Conservation (phyloP, 2,113 vertebrate genomes). For the Lathamus discolor region DNA sequence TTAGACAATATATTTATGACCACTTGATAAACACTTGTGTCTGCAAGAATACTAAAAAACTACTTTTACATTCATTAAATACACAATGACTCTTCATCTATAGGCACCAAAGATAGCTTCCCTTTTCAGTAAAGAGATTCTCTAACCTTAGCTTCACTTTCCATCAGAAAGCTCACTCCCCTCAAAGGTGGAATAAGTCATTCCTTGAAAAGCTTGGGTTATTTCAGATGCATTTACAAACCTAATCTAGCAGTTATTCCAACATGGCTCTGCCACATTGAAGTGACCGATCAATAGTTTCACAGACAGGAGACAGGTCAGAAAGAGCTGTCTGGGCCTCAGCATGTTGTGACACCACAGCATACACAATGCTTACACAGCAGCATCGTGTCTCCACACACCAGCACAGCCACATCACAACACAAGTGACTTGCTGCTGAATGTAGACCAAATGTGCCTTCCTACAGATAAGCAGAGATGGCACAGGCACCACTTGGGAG, state of each 20-base stretch:
- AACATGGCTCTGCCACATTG: background rate
- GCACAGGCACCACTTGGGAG: background rate
- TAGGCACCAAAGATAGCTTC: background rate
- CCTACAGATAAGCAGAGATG: accelerated
- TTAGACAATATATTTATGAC: background rate
- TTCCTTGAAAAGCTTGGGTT: background rate
- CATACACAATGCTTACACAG: accelerated
- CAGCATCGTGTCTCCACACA: background rate
- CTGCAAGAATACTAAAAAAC: background rate
- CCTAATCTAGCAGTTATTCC: background rate
- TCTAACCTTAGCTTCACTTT: background rate
- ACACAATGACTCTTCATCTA: background rate
- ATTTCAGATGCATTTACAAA: background rate
- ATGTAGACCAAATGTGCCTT: accelerated
- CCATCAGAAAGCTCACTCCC: background rate
- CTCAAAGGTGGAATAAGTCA: background rate
- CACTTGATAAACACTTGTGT: background rate
- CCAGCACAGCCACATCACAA: background rate
- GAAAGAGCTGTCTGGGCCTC: background rate
- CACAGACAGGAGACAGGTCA: background rate
- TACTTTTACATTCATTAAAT: background rate
- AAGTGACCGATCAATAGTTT: background rate
- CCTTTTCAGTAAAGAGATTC: background rate
- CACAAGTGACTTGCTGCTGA: accelerated
- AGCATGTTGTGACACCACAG: accelerated